Evolutionary conservation across 2,113 vertebrate species (phyloP), one percentile per base, ranked within the genome.

Genomic region (Anas platyrhynchos): DNA sequence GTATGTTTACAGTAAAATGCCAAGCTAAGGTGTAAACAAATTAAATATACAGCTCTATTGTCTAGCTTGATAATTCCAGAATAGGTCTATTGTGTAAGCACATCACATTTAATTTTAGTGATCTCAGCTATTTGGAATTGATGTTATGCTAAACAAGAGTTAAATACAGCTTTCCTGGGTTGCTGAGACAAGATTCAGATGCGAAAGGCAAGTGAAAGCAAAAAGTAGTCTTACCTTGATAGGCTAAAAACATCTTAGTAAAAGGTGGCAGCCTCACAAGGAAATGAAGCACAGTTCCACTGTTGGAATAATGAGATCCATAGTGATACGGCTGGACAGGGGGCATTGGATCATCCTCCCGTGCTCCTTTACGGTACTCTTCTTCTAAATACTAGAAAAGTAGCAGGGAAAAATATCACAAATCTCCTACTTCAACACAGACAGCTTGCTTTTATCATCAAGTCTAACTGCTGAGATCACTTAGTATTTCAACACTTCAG

Each of bases 221-320:
- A 54, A 80, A 83, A 48, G 31, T 18, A 68, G 62, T 38, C 82
- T 96, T 95, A 99, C 99, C 99, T 98, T 99, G 99, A 87, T 99
- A 99, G 41, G 99, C 99, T 61, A 99, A 98, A 89, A 99, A 99
- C 99, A 99, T 99, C 95, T 99, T 99, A 46, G 99, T 99, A 94
- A 99, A 99, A 31, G 99, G 99, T 17, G 99, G 99, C 98, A 99
- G 98, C 73, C 99, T 98, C 93, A 99, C 99, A 79, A 99, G 97
- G 97, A 99, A 99, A 97, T 99, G 99, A 46, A 99, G 98, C 74
- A 99, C 99, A 0, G 99, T 99, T 94, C 99, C 99, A 10, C 99
- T 99, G 98, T 99, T 99, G 88, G 99, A 99, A 88, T 99, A 99
- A 97, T 99, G 99, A 29, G 99, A 99, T 97, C 99, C 99, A 11